Evolutionary conservation across 2,113 vertebrate species (phyloP), one percentile per base, ranked within the genome.

Genomic region (Bungarus multicinctus): DNA sequence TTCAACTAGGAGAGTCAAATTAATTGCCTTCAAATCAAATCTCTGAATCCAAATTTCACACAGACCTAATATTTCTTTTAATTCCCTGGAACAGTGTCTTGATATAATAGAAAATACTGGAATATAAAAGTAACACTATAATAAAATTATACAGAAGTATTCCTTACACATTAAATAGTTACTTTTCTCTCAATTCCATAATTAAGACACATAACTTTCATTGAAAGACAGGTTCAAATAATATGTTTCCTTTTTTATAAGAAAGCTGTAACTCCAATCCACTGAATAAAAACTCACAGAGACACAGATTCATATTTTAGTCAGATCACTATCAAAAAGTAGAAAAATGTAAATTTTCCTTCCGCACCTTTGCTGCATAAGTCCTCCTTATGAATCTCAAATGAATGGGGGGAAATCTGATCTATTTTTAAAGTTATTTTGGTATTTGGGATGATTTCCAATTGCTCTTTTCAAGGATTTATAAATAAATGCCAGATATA

Each of bases 381-480:
- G 92, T 92, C 94, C 95, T 89, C 92, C 94, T 81, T 64, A 85
- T 23, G 45, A 95, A 96, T 95, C 94, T 90, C 93, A 39, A 93
- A 96, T 95, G 95, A 95, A 90, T 22, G 47, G 10, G 54, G 54
- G 12, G 25, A n/a, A 34, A 88, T 95, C 95, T 94, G 88, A 95
- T 96, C 95, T 98, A 98, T 97, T 98, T 98, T 97, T 97, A 97
- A 95, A 98, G 96, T 96, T 95, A 96, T 97, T 95, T 89, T 96
- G 95, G 97, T 97, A 97, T 97, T 97, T 93, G 96, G 97, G 98
- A 97, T 89, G 89, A 91, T 96, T 96, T 96, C 97, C 97, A 97
- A 96, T 43, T 96, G 94, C 96, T 97, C 95, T 97, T 97, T 96
- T 97, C 93, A 92, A 93, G 93, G 93, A 94, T 97, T 97, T 95